phyloP scores from a whole-genome alignment of 2,888 invertebrate genomes.

The Nebria brevicollis region DNA sequence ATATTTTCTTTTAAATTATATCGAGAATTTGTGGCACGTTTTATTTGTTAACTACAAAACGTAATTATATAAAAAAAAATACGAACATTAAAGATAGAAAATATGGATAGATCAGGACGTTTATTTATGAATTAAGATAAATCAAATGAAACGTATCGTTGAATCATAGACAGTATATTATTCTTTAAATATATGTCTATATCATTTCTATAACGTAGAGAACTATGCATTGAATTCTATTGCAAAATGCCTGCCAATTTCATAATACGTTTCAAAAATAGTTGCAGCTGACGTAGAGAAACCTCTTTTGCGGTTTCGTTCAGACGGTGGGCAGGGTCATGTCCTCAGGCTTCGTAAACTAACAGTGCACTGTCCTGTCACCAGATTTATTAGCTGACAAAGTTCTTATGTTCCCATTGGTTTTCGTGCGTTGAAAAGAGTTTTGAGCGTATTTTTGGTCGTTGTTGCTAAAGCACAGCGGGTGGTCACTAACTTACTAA shows the following conservation, averaged over 20 bases:
- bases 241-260: background rate
- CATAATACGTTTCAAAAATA: background rate
- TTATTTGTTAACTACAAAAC: too few species aligned
- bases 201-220: too few species aligned
- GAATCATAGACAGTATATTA: too few species aligned
- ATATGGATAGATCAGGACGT: too few species aligned
- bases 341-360: background rate
- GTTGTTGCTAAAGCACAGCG: background rate
- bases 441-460: background rate
- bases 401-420: slow-evolving; percentile 1
- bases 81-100: too few species aligned
- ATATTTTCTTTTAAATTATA: too few species aligned
- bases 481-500: background rate
- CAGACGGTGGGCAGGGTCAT: background rate
- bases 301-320: background rate
- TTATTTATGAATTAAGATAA: too few species aligned
- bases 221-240: background rate
- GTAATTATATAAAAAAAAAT: too few species aligned
- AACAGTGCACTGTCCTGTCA: background rate
- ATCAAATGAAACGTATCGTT: too few species aligned
- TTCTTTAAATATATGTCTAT: too few species aligned
- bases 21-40: too few species aligned
- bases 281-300: background rate
- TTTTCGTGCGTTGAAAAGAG: background rate
- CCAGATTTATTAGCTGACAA: slow-evolving; percentile 1